Conservation (phyloP, 2,797 vertebrate genomes). For the Sebastes minor region DNA sequence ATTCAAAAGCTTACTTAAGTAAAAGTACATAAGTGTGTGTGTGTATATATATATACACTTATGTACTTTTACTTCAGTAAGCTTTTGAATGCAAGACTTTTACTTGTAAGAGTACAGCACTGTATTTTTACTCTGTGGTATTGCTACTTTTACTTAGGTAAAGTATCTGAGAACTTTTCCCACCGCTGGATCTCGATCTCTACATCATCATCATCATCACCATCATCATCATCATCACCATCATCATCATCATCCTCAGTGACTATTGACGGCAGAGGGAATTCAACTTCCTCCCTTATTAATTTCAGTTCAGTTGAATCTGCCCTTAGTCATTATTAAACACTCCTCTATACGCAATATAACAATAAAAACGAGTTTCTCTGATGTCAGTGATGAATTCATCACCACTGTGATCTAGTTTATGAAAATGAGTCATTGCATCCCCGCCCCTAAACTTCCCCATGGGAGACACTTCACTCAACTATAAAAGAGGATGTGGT, state of each 20-base stretch:
- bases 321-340: slow-evolving; percentile 21
- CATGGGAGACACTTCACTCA: slow-evolving; percentile 12
- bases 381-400: slow-evolving; percentile 21
- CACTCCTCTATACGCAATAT: not conserved
- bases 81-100: no score
- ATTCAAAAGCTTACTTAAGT: no score
- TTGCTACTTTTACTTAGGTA: no score
- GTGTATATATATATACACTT: no score
- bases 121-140: no score
- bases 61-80: no score
- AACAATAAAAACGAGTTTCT: not conserved
- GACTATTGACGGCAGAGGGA: not conserved
- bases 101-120: no score
- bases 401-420: not conserved
- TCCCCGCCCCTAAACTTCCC: slow-evolving; percentile 66
- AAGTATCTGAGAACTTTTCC: no score
- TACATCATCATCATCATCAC: not conserved
- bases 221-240: not conserved
- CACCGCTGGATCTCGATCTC: not conserved
- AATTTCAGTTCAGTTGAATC: not conserved
- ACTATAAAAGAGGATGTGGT: slow-evolving; percentile 50
- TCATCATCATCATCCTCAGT: not conserved
- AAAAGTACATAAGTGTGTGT: no score
- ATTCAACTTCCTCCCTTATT: not conserved
- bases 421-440: slow-evolving; percentile 62